Base-by-base conservation (phyloP, 2,797 vertebrate species). In the Apodemus agrarius region DNA sequence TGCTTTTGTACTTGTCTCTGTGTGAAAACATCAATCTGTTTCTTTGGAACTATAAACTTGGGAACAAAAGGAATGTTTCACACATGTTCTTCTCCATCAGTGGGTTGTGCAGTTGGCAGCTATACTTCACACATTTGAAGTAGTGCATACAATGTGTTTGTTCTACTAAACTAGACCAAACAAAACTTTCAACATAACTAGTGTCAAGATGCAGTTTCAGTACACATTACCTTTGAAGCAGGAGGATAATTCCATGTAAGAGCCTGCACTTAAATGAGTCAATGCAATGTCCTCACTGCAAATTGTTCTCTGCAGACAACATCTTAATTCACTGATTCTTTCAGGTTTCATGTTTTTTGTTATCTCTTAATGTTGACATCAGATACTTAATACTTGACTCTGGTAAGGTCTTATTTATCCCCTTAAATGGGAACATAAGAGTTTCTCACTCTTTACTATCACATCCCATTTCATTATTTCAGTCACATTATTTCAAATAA, bases 31-130 rank as follows among this genome's bases (percentile, higher is more conserved):
- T 49, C n/a, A 65, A 19, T 86, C 92, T 78, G 75, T 1, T 89
- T 96, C 26, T 92, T 17, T 82, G 59, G 89, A 97, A 93, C 14
- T 90, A 94, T 26, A 94, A 52, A 78, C 9, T 43, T 82, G 26
- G 8, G 63, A 83, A 81, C 10, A 90, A n/a, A 19, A 67, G 21
- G 26, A 90, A n/a, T 93, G 34, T 83, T 80, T 54, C 52, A 59
- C 3, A 69, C 46, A 24, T 80, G 57, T 82, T 79, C 74, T 29
- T 95, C 31, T 91, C 75, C 61, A 49, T 76, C n/a, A 89, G 1
- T 11, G 81, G 9, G 6, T 82, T 31, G 0, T 67, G n/a, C 76
- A 83, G 16, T 31, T 46, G 31, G 19, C 67, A 52, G n/a, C 16
- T 79, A 8, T 22, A 3, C 2, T 94, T 87, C 75, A 8, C 21